Percentiles rank a stretch among this genome's conserved stretches.
Evolutionary conservation across 2,888 invertebrate species (phyloP).

Genomic region (Eupeodes latifasciatus): DNA sequence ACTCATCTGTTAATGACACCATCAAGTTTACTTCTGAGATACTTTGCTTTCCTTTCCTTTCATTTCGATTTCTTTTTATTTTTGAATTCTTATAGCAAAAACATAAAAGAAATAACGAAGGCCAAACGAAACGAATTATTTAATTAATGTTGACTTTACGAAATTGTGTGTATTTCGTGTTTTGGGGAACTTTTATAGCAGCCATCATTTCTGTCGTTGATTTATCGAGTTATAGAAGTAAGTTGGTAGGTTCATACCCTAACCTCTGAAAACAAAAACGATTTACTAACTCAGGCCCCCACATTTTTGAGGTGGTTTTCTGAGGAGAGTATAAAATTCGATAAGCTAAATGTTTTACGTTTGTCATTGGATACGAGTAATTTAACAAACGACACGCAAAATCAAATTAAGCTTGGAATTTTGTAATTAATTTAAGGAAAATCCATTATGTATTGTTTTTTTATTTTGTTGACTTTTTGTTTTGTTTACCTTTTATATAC

Average conservation of each 20-base stretch:
- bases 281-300: neutral
- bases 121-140: neutral
- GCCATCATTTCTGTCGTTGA: neutral
- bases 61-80: neutral
- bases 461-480: too few species aligned
- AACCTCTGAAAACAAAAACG: neutral
- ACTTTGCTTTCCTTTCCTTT: neutral
- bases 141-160: slow-evolving; percentile 2
- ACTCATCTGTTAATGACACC: slow-evolving; percentile 9
- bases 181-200: neutral
- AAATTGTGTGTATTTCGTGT: neutral
- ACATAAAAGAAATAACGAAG: neutral
- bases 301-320: neutral
- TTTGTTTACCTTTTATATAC: too few species aligned
- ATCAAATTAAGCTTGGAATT: slow-evolving; percentile 10
- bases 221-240: neutral
- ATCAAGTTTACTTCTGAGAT: neutral
- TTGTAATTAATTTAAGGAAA: slow-evolving; percentile 12
- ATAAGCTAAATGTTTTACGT: neutral
- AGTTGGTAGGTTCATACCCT: too few species aligned
- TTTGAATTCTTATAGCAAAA: neutral
- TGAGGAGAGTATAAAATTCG: neutral
- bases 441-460: too few species aligned
- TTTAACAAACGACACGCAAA: neutral
- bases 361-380: neutral